Conservation (phyloP, 2,113 vertebrate genomes). For the Cyprinus carpio region DNA sequence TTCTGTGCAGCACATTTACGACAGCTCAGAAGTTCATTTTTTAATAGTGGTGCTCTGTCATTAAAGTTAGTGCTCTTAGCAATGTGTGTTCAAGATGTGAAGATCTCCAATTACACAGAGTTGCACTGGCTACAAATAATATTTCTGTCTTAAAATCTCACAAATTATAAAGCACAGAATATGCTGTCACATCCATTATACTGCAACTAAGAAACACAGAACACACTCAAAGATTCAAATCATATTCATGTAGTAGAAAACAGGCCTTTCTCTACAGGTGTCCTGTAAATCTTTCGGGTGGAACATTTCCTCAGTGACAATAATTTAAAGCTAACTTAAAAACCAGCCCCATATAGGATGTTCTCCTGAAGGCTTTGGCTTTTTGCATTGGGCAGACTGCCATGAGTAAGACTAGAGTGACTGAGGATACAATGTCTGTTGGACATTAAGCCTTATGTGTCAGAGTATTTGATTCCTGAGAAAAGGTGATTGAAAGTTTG, state of each 20-base stretch:
- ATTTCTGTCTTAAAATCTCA: background rate
- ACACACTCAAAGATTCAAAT: background rate
- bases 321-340: constrained; percentile 42
- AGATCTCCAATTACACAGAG: background rate
- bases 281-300: constrained; percentile 20
- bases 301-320: constrained; percentile 23
- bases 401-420: constrained; percentile 17
- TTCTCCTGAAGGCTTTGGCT: constrained; percentile 22
- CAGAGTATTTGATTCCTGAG: constrained; percentile 18
- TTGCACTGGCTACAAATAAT: background rate
- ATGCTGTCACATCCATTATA: background rate
- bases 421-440: constrained; percentile 12
- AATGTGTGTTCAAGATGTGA: constrained; percentile 18
- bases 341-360: constrained; percentile 37
- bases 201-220: background rate
- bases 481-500: background rate
- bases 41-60: background rate
- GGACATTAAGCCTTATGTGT: constrained; percentile 23
- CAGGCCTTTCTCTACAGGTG: constrained; percentile 7
- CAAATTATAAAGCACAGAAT: background rate
- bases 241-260: constrained; percentile 15
- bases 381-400: constrained; percentile 43
- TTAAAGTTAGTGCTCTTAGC: background rate
- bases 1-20: background rate
- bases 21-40: background rate